These are phyloP conservation scores for Philotrypesis tridentata DNA, from an alignment of 1,140 invertebrate genomes.

Conservation along the genomic window DNA sequence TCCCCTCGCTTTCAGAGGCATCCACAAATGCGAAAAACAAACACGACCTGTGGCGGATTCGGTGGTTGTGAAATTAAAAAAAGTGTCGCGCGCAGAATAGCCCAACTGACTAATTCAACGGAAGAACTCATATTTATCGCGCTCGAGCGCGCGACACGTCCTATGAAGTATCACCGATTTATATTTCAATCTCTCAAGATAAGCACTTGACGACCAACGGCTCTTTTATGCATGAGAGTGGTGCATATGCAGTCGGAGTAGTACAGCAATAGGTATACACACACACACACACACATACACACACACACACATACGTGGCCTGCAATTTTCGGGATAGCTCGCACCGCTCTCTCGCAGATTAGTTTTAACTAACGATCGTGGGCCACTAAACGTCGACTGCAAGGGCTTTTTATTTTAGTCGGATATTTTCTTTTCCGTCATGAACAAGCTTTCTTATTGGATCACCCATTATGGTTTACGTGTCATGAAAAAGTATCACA, in stretches of 20 bases:
- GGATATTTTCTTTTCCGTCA: background rate
- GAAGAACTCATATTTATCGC: constrained; percentile 46
- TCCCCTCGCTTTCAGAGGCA: too few relatives aligned
- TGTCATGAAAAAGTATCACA: too few relatives aligned
- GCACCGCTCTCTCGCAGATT: background rate
- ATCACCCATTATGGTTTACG: too few relatives aligned
- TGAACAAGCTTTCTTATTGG: too few relatives aligned
- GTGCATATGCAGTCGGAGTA: background rate
- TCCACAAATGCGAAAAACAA: background rate
- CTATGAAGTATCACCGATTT: constrained; percentile 30
- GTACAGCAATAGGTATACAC: background rate
- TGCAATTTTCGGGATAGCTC: background rate
- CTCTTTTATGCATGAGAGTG: constrained; percentile 23
- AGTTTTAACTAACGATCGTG: constrained; percentile 12
- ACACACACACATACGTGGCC: too few relatives aligned
- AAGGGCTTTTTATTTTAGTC: background rate
- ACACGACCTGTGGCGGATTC: too few relatives aligned
- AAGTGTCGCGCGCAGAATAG: background rate
- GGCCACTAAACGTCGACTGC: background rate
- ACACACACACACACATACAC: too few relatives aligned
- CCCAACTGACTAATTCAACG: constrained; percentile 53
- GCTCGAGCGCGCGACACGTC: background rate
- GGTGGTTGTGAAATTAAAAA: background rate
- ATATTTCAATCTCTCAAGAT: constrained; percentile 42
- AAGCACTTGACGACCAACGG: constrained; percentile 1